A percentile compares a stretch with the other conserved stretches of the same genome.
phyloP scores from a whole-genome alignment of 2,888 invertebrate genomes.

The Timandra comae region DNA sequence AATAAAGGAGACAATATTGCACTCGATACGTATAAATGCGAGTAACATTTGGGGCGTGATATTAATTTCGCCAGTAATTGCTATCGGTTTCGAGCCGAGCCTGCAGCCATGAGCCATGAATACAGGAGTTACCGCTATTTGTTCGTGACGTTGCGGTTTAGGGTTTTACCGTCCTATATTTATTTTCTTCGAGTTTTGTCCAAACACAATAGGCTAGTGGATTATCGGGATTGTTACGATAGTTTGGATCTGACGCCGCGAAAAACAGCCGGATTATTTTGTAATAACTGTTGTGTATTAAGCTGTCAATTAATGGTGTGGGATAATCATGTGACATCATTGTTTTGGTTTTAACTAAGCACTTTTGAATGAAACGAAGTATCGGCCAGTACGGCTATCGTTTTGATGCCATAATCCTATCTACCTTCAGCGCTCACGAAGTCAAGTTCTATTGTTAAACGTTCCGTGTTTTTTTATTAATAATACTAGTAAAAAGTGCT shows the following conservation, averaged over 20 bases:
- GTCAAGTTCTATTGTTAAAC: too few species aligned
- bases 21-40: slow-evolving; percentile 75
- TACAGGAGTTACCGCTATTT: slow-evolving; percentile 76
- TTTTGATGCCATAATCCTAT: too few species aligned
- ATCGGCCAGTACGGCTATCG: too few species aligned
- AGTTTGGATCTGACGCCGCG: slow-evolving; percentile 40
- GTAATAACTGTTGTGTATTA: slow-evolving; percentile 37
- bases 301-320: slow-evolving; percentile 30
- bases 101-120: slow-evolving; percentile 74
- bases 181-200: slow-evolving; percentile 71
- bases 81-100: slow-evolving; percentile 70
- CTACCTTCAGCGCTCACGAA: too few species aligned
- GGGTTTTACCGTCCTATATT: slow-evolving; percentile 67
- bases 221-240: slow-evolving; percentile 53
- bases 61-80: slow-evolving; percentile 76
- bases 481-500: too few species aligned
- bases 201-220: slow-evolving; percentile 56
- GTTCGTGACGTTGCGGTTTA: slow-evolving; percentile 74
- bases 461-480: too few species aligned
- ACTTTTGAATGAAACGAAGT: too few species aligned
- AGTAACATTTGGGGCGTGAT: slow-evolving; percentile 74
- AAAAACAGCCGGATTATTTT: slow-evolving; percentile 44
- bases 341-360: too few species aligned
- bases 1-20: slow-evolving; percentile 78
- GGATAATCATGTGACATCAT: slow-evolving; percentile 1